Conservation (phyloP, 2,888 invertebrate genomes). For the Sussaba pulchella region DNA sequence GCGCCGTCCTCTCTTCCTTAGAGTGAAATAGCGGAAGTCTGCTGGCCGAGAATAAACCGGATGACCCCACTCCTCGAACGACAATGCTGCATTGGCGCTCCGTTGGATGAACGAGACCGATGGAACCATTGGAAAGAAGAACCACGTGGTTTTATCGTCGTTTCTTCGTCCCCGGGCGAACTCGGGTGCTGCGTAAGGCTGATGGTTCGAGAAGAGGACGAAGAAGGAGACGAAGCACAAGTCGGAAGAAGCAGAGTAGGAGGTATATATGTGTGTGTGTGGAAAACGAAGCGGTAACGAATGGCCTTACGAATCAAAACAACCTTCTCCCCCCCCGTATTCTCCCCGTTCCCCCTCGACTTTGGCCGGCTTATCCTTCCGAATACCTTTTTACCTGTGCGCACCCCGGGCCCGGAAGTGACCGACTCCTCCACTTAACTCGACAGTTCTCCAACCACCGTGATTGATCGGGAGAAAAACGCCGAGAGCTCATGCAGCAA, state of each 20-base stretch:
- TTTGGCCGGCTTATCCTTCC: conserved; percentile 69
- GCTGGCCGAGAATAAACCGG: conserved; percentile 78
- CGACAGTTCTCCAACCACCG: conserved; percentile 5
- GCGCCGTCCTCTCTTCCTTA: conserved; percentile 70
- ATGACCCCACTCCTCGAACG: conserved; percentile 77
- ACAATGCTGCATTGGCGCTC: conserved; percentile 62
- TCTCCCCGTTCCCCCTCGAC: conserved; percentile 54
- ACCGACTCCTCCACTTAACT: conserved; percentile 45
- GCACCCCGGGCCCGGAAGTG: conserved; percentile 63
- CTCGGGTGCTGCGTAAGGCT: conserved; percentile 6
- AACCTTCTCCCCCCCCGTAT: conserved; percentile 71
- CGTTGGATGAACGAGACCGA: conserved; percentile 51
- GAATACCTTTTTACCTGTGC: conserved; percentile 73
- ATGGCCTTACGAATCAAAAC: conserved; percentile 76
- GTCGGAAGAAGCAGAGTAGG: conserved; percentile 11
- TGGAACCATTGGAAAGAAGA: conserved; percentile 23
- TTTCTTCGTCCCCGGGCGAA: conserved; percentile 57
- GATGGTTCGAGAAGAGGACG: conserved; percentile 4
- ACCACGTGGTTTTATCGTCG: conserved; percentile 71
- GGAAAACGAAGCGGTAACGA: conserved; percentile 16
- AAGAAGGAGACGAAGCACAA: conserved; percentile 10
- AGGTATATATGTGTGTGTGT: conserved; percentile 4
- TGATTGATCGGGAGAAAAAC: neutral
- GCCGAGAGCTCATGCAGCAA: neutral
- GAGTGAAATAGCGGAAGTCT: conserved; percentile 80